Conservation (phyloP, 2,797 vertebrate species). For the Coccyzus lansbergi region DNA sequence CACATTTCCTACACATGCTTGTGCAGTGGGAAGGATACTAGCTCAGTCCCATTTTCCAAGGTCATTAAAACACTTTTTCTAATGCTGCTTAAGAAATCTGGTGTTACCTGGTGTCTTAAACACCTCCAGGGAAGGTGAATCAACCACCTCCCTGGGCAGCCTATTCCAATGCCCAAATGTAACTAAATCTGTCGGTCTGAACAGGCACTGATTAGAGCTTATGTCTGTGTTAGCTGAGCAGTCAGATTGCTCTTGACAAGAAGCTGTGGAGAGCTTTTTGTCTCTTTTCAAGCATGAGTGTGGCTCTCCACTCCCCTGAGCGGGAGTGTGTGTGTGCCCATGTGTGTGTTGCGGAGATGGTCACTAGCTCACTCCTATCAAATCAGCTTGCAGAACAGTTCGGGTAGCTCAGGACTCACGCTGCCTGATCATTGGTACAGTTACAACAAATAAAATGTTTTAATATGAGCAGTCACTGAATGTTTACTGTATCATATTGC, state of each 20-base stretch:
- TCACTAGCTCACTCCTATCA: neutral
- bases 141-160: no score
- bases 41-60: neutral
- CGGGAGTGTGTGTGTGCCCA: neutral
- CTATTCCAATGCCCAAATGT: no score
- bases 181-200: neutral
- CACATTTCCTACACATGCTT: accelerated
- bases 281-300: conserved; percentile 4
- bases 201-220: neutral
- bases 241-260: neutral
- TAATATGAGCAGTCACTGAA: conserved; percentile 77
- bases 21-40: neutral
- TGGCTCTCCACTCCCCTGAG: neutral
- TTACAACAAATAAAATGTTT: conserved; percentile 77
- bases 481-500: conserved; percentile 76
- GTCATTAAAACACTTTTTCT: neutral
- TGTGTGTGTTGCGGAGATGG: neutral
- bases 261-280: neutral
- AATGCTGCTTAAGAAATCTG: neutral
- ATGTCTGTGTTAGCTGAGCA: neutral
- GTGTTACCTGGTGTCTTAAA: no score
- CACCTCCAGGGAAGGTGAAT: no score
- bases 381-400: conserved; percentile 56
- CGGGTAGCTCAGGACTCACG: conserved; percentile 55
- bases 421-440: conserved; percentile 59